Evolutionary conservation across 2,113 vertebrate genomes (phyloP).

Genomic region (Sceloporus tristichus): DNA sequence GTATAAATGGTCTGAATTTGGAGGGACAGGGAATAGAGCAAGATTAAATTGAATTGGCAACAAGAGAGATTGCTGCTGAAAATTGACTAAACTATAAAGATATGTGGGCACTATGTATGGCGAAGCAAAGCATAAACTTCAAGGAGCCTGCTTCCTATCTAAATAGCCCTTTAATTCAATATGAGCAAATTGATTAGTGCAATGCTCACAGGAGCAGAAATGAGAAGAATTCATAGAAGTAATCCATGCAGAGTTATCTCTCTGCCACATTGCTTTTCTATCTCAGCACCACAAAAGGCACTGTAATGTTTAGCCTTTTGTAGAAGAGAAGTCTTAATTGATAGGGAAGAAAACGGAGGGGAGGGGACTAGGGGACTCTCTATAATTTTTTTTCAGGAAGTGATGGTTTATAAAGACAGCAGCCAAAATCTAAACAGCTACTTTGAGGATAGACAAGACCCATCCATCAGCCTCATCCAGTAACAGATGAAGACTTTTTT

Average conservation of each 20-base stretch:
- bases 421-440: no score
- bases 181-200: background rate
- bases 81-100: conserved; percentile 16
- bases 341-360: background rate
- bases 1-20: background rate
- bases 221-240: background rate
- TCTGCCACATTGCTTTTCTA: background rate
- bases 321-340: background rate
- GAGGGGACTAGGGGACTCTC: background rate
- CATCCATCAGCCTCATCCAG: no score
- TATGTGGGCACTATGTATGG: conserved; percentile 7
- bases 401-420: background rate
- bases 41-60: conserved; percentile 41
- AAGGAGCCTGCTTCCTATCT: conserved; percentile 5
- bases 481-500: no score
- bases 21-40: background rate
- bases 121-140: conserved; percentile 28
- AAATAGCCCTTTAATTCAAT: background rate
- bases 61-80: conserved; percentile 46
- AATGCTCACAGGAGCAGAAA: background rate
- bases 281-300: background rate
- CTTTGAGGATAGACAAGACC: no score
- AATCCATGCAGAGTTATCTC: background rate
- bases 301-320: background rate
- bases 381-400: background rate